phyloP scores from a whole-genome alignment of 2,888 invertebrate species.

The Nephrotoma guestfalica region DNA sequence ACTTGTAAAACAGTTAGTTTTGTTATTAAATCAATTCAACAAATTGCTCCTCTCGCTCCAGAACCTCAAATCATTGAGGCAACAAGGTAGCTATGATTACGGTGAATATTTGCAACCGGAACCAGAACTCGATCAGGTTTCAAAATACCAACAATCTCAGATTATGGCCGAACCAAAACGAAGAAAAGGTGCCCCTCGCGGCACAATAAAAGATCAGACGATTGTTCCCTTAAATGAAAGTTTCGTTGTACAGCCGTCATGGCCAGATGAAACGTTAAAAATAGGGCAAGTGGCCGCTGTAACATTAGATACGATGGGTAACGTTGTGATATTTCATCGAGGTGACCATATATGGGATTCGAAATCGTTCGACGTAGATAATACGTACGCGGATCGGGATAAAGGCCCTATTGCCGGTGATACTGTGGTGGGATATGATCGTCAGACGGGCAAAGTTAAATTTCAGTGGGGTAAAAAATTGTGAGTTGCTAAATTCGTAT shows the following conservation, averaged over 20 bases:
- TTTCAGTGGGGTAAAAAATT: slow-evolving; percentile 54
- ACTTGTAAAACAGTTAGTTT: too few species aligned
- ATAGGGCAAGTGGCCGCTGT: slow-evolving; percentile 72
- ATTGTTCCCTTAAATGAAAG: neutral
- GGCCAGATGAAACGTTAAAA: slow-evolving; percentile 39
- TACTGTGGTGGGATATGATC: slow-evolving; percentile 49
- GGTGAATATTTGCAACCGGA: neutral
- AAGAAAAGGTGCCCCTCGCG: neutral
- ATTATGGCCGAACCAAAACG: neutral
- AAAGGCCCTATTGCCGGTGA: slow-evolving; percentile 45
- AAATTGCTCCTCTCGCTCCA: neutral
- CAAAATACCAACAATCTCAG: neutral
- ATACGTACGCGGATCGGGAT: slow-evolving; percentile 39
- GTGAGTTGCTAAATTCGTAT: slow-evolving; percentile 33
- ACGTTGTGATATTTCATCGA: slow-evolving; percentile 70
- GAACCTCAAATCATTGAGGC: neutral
- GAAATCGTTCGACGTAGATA: slow-evolving; percentile 40
- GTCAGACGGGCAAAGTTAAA: slow-evolving; percentile 41
- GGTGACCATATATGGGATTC: slow-evolving; percentile 48
- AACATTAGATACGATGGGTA: slow-evolving; percentile 55
- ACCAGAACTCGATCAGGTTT: neutral
- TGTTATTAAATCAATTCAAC: too few species aligned
- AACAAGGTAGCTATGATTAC: neutral
- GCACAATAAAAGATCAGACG: neutral
- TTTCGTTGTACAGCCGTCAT: slow-evolving; percentile 38